These are phyloP conservation scores for Euplexia lucipara DNA, from an alignment of 2,888 invertebrate genomes.

Conservation along the genomic window DNA sequence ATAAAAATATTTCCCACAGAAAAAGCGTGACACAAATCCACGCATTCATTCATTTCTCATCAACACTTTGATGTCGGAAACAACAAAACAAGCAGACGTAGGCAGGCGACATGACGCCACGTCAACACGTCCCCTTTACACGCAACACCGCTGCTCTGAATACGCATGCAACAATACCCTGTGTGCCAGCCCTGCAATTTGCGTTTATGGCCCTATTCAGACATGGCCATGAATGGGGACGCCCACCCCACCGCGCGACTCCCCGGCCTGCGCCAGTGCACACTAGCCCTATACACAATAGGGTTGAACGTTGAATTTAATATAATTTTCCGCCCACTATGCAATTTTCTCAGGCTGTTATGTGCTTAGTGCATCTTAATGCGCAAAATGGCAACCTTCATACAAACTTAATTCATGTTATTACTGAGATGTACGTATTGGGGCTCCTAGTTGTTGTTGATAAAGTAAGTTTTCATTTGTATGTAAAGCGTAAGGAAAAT, in stretches of 20 bases:
- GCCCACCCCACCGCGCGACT: conserved; percentile 60
- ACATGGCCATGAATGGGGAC: conserved; percentile 72
- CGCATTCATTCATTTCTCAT: conserved; percentile 50
- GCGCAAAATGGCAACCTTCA: conserved; percentile 31
- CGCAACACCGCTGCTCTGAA: conserved; percentile 49
- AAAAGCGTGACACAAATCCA: conserved; percentile 44
- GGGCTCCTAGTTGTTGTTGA: conserved; percentile 9
- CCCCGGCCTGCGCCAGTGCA: conserved; percentile 59
- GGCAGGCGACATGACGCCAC: conserved; percentile 40
- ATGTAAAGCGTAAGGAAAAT: conserved; percentile 21
- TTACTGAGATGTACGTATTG: conserved; percentile 26
- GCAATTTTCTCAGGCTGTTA: conserved; percentile 64
- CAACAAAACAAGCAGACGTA: conserved; percentile 46
- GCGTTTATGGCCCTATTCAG: conserved; percentile 77
- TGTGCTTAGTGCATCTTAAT: conserved; percentile 37
- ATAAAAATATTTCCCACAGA: conserved; percentile 36
- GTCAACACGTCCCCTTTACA: conserved; percentile 50
- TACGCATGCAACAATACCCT: conserved; percentile 57
- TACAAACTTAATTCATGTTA: conserved; percentile 33
- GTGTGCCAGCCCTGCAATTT: conserved; percentile 75
- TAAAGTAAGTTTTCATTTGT: conserved; percentile 32
- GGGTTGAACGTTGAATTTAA: conserved; percentile 68
- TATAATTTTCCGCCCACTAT: conserved; percentile 72
- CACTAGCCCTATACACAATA: conserved; percentile 65
- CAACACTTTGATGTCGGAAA: conserved; percentile 51